A percentile compares a stretch with the other conserved stretches of the same genome.
phyloP scores from a whole-genome alignment of 1,140 invertebrate species.

The Melanaphis sacchari region DNA sequence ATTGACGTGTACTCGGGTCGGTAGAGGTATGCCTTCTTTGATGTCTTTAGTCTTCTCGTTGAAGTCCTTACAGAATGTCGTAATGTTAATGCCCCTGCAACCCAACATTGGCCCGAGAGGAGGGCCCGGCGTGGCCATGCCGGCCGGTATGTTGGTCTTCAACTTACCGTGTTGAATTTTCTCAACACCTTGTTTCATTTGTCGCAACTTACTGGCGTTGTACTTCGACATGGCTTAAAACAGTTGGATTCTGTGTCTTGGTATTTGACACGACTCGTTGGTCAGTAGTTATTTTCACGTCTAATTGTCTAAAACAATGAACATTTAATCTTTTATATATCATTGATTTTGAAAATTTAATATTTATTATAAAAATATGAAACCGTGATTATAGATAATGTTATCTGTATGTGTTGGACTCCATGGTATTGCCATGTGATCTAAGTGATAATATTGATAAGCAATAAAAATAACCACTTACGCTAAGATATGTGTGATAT shows the following conservation, averaged over 20 bases:
- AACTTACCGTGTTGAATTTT: slow-evolving; percentile 80
- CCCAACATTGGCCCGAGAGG: slow-evolving; percentile 91
- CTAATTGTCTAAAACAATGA: neutral
- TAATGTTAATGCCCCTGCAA: slow-evolving; percentile 94
- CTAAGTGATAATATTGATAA: too few relatives aligned
- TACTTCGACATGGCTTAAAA: slow-evolving; percentile 35
- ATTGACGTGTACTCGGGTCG: slow-evolving; percentile 80
- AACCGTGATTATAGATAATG: neutral
- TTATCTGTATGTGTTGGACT: neutral
- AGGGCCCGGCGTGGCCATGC: slow-evolving; percentile 84
- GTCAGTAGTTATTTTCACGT: neutral
- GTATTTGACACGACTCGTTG: neutral
- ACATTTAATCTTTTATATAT: too few relatives aligned
- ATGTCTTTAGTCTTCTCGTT: slow-evolving; percentile 93
- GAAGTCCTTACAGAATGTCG: slow-evolving; percentile 97
- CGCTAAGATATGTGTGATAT: too few relatives aligned
- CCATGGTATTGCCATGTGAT: too few relatives aligned
- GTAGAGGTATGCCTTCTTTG: slow-evolving; percentile 91
- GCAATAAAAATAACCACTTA: too few relatives aligned
- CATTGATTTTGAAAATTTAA: too few relatives aligned
- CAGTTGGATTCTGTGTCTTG: too few relatives aligned
- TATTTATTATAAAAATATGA: neutral
- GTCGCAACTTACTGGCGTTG: slow-evolving; percentile 67
- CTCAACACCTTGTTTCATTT: slow-evolving; percentile 73
- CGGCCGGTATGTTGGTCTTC: slow-evolving; percentile 82